Evolutionary conservation across 2,113 vertebrate species (phyloP).

Genomic region (Salminus brasiliensis): DNA sequence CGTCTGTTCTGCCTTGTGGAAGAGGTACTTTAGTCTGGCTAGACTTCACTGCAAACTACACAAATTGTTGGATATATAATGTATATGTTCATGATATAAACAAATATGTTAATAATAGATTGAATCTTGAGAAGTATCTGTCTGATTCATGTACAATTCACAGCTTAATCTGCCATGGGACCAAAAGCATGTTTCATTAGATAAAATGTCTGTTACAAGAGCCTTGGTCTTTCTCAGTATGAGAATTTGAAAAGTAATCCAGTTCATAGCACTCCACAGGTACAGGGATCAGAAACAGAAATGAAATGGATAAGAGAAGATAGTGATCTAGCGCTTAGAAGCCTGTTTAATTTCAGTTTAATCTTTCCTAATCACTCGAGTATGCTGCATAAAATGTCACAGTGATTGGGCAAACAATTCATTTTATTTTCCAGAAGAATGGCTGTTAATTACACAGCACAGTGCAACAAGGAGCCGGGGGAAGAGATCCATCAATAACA

Average conservation of each 20-base stretch:
- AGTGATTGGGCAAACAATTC: neutral
- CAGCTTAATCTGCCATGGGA: no score
- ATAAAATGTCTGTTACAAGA: no score
- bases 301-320: neutral
- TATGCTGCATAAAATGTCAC: neutral
- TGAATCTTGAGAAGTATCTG: no score
- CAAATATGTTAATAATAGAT: no score
- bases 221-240: no score
- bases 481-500: conserved; percentile 20
- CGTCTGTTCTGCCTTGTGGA: no score
- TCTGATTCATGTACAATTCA: no score
- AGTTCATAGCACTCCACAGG: neutral
- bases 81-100: no score
- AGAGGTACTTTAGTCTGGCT: no score
- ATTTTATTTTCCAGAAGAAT: conserved; percentile 2
- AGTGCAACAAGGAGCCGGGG: neutral
- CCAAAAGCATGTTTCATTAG: no score
- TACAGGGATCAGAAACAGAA: neutral
- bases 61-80: no score
- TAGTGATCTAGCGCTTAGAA: neutral
- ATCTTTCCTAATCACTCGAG: neutral
- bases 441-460: conserved; percentile 1
- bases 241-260: neutral
- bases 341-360: neutral
- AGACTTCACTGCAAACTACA: no score